Evolutionary conservation across 1,140 invertebrate species (phyloP), one percentile per base, ranked within the genome.

Genomic region (Riptortus pedestris): DNA sequence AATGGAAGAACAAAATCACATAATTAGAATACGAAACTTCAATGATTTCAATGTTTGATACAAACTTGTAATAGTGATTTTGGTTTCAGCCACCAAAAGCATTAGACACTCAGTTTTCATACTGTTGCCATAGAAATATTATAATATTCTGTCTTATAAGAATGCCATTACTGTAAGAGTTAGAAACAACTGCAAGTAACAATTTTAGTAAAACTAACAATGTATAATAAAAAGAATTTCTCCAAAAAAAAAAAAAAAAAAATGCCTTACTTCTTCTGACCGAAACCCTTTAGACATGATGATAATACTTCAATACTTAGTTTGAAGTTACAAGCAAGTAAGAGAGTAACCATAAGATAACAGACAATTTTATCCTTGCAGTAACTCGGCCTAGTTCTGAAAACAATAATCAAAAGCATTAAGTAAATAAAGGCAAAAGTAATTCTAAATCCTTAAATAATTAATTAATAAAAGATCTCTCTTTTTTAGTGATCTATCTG

Each of bases 361-460:
- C 52, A 57, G 14, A 57, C 52, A 29, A 57, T n/a, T 24, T 57
- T 57, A 24, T 57, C 52, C n/a, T 57, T 57, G 22, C n/a, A 27
- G 5, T 22, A 57, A 57, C 2, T 57, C 22, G 52, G 52, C 16
- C 52, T 26, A 5, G 5, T 27, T 57, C 52, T 57, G 22, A 57
- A 26, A 57, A 26, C 22, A 26, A 55, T 18, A 26, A 4, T 11
- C 5, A 9, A 16, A 38, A 38, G 16, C 5, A 38, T 38, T 38
- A 38, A 16, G 7, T 38, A 5, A 38, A 9, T 38, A 38, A 38
- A 38, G 33, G 33, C 16, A 9, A 38, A 9, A 9, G 16, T 38
- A 38, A 38, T 38, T 9, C 33, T 38, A 16, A 38, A 9, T 38
- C 16, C 33, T 5, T 5, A 38, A 38, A 38, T 38, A 38, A 9